These are phyloP conservation scores for Cromileptes altivelis DNA, from an alignment of 2,113 vertebrate genomes.

Conservation along the genomic window DNA sequence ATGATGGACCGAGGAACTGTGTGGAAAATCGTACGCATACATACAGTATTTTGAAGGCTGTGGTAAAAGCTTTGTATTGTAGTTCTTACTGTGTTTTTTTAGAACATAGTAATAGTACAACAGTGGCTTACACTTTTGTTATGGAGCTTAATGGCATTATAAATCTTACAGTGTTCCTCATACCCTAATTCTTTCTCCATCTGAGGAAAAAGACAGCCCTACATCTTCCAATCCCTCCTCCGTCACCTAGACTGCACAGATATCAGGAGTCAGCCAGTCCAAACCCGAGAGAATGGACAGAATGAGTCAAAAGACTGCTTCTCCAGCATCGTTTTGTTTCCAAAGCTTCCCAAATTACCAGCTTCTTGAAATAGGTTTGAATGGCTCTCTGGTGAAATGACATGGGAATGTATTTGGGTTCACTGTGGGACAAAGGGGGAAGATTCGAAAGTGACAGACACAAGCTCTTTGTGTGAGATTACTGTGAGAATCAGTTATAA, in stretches of 20 bases:
- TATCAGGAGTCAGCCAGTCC: constrained; percentile 37
- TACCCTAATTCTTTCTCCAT: constrained; percentile 16
- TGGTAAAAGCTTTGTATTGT: background rate
- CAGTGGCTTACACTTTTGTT: background rate
- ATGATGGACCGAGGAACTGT: background rate
- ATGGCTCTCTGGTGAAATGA: constrained; percentile 46
- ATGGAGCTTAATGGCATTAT: constrained; percentile 22
- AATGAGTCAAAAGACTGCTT: constrained; percentile 21
- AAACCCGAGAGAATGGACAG: constrained; percentile 27
- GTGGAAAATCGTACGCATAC: background rate
- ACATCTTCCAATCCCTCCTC: constrained; percentile 6
- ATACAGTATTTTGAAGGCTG: background rate
- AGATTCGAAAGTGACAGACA: constrained; percentile 47
- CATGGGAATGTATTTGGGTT: constrained; percentile 54
- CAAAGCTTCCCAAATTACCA: constrained; percentile 71
- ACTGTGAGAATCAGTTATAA: background rate
- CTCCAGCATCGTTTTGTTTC: constrained; percentile 58
- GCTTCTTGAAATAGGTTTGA: constrained; percentile 72
- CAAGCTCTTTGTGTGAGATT: background rate
- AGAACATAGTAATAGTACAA: background rate
- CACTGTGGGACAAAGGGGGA: constrained; percentile 44
- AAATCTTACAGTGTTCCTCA: constrained; percentile 22
- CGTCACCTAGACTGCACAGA: constrained; percentile 24
- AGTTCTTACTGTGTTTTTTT: background rate
- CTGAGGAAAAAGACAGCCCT: constrained; percentile 27